Evolutionary conservation across 1,140 invertebrate species (phyloP), one percentile per base, ranked within the genome.

Genomic region (Drosophila paulistorum): DNA sequence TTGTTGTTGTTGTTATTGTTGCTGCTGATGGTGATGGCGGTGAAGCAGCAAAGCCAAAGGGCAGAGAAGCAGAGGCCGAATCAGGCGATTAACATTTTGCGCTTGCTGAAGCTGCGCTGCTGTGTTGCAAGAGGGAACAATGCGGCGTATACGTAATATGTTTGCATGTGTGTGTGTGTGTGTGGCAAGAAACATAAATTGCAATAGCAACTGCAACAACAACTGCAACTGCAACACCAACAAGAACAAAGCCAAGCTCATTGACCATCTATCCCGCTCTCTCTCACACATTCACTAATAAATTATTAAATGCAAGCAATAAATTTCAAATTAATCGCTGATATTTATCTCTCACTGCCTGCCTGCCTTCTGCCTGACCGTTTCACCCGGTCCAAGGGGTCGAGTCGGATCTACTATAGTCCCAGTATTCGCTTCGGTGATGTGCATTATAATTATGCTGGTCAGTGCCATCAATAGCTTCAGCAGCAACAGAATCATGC

Each of bases 291-390:
- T 70, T 71, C 77, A 84, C 84, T 89, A 89, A 89, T 89, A 89
- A 89, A 89, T 89, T 89, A 89, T 89, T 89, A 90, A 89, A 84
- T 84, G 77, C 84, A 78, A 59, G 81, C 85, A 89, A 89, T 89
- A 89, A 84, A 89, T 89, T 89, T 89, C 85, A 89, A 89, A 89
- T 89, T 89, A 89, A 89, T 89, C 84, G 84, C 85, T 89, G 84
- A 89, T 89, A 89, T 89, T 89, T 89, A 89, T 89, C 84, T 89
- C 81, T 72, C 79, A 87, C 59, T 87, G 79, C 73, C 54, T 33
- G 54, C 4, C 23, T 30, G 13, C 26, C 48, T 66, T 62, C 41
- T 60, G 58, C 65, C 74, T 30, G 30, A 30, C 30, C 5, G 6
- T 30, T 30, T 68, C 68, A 63, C 59, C 75, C 59, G 65, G 33